Percentiles rank a stretch among this genome's conserved stretches.
phyloP scores from a whole-genome alignment of 2,113 vertebrate genomes.

The Nibea coibor region DNA sequence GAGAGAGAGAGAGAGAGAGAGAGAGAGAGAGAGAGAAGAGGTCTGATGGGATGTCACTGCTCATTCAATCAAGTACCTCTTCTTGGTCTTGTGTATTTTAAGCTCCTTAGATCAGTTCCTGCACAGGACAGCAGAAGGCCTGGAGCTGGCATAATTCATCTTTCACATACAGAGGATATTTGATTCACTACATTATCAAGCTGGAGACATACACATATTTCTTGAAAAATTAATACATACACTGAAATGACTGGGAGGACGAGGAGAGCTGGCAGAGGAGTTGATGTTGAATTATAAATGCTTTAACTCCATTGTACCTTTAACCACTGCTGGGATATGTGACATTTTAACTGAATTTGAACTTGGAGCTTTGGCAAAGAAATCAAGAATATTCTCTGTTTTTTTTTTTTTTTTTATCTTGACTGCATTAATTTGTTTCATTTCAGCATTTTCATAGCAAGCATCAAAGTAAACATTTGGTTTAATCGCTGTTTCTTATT shows the following conservation, averaged over 20 bases:
- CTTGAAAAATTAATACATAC: conserved; percentile 4
- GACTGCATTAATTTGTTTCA: background rate
- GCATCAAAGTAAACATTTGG: background rate
- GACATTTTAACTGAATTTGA: too few species aligned
- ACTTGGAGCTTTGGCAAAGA: background rate
- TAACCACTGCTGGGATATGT: background rate
- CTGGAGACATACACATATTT: background rate
- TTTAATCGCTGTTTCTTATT: background rate
- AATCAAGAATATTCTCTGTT: background rate
- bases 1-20: background rate
- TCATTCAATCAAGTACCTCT: background rate
- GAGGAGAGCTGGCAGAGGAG: conserved; percentile 4
- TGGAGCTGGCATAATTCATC: background rate
- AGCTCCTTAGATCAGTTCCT: background rate
- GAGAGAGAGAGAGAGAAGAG: background rate
- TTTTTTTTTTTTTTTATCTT: background rate
- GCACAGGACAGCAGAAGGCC: background rate
- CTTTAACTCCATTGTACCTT: background rate
- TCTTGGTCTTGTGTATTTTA: background rate
- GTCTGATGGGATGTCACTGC: background rate
- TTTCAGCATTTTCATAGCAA: background rate
- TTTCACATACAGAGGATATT: background rate
- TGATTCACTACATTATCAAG: background rate
- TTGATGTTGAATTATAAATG: background rate
- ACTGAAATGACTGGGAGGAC: background rate